Evolutionary conservation across 2,113 vertebrate genomes (phyloP).

Genomic region (Caranx melampygus): DNA sequence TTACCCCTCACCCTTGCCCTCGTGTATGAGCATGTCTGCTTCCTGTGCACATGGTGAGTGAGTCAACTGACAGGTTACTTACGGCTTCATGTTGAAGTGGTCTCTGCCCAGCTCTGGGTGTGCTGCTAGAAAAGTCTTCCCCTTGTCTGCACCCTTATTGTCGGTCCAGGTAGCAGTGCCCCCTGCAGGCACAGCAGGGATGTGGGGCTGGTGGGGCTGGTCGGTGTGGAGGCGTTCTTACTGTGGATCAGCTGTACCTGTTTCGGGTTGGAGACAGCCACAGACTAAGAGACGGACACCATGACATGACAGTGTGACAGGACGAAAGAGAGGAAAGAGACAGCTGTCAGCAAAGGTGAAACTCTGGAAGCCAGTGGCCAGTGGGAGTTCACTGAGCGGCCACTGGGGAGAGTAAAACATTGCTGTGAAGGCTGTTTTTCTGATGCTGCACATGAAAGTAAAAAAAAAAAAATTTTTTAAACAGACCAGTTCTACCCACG

Average conservation of each 20-base stretch:
- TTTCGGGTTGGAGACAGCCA: slow-evolving; percentile 75
- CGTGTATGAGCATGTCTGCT: neutral
- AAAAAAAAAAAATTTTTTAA: neutral
- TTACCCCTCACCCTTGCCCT: neutral
- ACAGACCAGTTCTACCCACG: neutral
- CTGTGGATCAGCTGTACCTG: slow-evolving; percentile 94
- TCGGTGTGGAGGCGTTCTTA: slow-evolving; percentile 87
- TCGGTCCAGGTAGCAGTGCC: slow-evolving; percentile 88
- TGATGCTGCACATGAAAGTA: neutral
- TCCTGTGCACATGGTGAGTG: neutral
- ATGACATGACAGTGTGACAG: slow-evolving; percentile 47
- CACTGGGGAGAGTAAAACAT: neutral
- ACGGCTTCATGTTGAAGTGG: slow-evolving; percentile 99
- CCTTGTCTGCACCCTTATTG: slow-evolving; percentile 76
- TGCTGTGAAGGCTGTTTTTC: neutral
- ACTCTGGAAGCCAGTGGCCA: neutral
- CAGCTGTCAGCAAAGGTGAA: slow-evolving; percentile 43
- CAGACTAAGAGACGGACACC: slow-evolving; percentile 77
- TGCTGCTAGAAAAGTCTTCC: slow-evolving; percentile 82
- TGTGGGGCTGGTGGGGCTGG: slow-evolving; percentile 88
- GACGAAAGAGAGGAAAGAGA: slow-evolving; percentile 59
- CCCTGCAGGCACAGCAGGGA: slow-evolving; percentile 86
- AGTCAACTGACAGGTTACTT: slow-evolving; percentile 65
- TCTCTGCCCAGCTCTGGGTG: slow-evolving; percentile 90
- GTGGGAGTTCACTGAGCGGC: slow-evolving; percentile 12